Evolutionary conservation across 2,797 vertebrate species (phyloP).

Genomic region (Acanthurus leucopareius): DNA sequence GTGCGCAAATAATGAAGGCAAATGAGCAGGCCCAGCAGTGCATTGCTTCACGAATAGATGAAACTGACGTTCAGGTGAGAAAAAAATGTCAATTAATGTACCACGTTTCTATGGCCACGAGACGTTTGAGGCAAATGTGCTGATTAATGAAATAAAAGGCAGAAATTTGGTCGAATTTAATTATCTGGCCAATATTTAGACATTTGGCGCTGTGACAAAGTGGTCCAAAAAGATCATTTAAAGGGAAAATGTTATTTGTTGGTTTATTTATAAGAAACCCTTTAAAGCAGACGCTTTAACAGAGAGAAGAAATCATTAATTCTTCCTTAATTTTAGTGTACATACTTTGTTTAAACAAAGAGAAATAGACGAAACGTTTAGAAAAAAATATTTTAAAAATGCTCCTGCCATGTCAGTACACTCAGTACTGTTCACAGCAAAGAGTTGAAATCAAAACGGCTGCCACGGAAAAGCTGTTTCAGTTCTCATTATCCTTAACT

Average conservation of each 20-base stretch:
- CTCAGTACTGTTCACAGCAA: too few species aligned
- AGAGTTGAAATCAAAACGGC: too few species aligned
- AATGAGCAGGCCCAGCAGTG: conserved; percentile 10
- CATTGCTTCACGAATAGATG: neutral
- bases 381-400: too few species aligned
- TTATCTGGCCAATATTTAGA: neutral
- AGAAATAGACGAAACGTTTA: too few species aligned
- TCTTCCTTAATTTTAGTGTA: too few species aligned
- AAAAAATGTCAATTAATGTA: neutral
- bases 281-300: neutral
- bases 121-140: neutral
- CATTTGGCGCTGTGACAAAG: neutral
- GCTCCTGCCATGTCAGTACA: too few species aligned
- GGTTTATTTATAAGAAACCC: too few species aligned
- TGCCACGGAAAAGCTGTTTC: too few species aligned
- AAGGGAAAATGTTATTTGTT: neutral
- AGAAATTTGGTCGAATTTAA: neutral
- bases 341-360: too few species aligned
- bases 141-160: neutral
- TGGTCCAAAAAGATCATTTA: neutral
- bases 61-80: neutral
- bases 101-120: neutral
- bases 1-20: conserved; percentile 18
- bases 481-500: too few species aligned
- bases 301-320: too few species aligned